Evolutionary conservation across 2,797 vertebrate species (phyloP).

Genomic region (Sus cebifrons): DNA sequence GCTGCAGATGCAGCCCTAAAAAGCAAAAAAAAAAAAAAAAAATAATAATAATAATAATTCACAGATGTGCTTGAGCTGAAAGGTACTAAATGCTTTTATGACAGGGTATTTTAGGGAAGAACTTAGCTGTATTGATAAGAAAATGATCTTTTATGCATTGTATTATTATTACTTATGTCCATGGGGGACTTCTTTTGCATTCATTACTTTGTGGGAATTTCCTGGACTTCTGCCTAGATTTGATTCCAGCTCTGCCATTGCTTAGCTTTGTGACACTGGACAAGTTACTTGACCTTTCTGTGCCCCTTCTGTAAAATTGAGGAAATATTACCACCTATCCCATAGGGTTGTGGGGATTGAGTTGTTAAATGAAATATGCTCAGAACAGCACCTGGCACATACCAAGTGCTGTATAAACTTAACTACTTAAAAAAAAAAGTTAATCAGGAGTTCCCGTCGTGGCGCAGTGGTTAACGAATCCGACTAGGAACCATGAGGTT

Average conservation of each 20-base stretch:
- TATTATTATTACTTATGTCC: not conserved
- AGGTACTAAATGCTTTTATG: not conserved
- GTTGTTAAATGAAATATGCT: not conserved
- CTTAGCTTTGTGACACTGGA: not conserved
- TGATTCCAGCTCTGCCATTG: conserved; percentile 14
- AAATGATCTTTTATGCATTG: not conserved
- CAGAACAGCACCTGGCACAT: not conserved
- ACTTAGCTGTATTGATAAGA: not conserved
- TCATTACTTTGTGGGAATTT: conserved; percentile 15
- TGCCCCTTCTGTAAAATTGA: not conserved
- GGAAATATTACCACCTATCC: not conserved
- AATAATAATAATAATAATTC: not conserved
- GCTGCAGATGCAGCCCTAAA: too few relatives aligned
- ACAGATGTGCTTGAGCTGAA: conserved; percentile 1
- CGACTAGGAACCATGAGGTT: too few relatives aligned
- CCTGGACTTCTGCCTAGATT: not conserved
- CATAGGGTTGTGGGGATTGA: not conserved
- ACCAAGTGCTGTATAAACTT: not conserved
- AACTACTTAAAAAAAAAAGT: not conserved
- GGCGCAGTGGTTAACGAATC: too few relatives aligned
- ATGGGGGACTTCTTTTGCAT: not conserved
- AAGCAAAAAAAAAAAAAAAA: too few relatives aligned
- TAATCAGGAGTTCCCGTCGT: too few relatives aligned
- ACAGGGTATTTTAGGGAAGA: conserved; percentile 3
- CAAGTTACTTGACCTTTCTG: not conserved